Conservation (phyloP, 1,140 invertebrate genomes). For the Eriocheir sinensis region DNA sequence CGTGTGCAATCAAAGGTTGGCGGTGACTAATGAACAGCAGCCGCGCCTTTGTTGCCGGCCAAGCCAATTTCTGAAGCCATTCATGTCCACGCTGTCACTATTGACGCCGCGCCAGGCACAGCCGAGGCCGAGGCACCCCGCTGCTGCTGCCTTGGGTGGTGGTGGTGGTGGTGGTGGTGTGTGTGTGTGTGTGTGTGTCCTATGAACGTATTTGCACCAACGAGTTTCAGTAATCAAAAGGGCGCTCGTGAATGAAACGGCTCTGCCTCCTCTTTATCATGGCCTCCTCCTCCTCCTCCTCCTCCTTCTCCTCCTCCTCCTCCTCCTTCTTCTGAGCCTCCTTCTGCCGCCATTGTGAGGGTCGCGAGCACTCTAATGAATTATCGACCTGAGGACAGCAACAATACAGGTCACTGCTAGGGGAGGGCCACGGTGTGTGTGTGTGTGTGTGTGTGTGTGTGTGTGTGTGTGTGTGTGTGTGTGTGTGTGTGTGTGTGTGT, state of each 20-base stretch:
- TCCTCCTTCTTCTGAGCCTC: background rate
- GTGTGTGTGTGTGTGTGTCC: slow-evolving; percentile 49
- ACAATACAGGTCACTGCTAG: slow-evolving; percentile 12
- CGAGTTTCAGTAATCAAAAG: background rate
- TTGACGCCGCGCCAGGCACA: slow-evolving; percentile 20
- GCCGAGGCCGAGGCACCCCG: slow-evolving; percentile 19
- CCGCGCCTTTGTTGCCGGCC: slow-evolving; percentile 40
- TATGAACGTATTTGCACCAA: background rate
- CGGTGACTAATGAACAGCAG: slow-evolving; percentile 54
- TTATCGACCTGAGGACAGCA: background rate
- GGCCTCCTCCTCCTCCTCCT: background rate
- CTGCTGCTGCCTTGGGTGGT: background rate
- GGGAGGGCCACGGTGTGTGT: background rate
- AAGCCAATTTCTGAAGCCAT: slow-evolving; percentile 55
- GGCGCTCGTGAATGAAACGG: background rate
- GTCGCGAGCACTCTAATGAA: background rate
- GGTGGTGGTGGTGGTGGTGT: slow-evolving; percentile 24
- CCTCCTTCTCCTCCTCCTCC: background rate
- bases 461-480: slow-evolving; percentile 64
- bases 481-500: slow-evolving; percentile 64
- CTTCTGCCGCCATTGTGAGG: background rate
- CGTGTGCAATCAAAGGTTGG: slow-evolving; percentile 24
- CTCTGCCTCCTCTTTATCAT: background rate
- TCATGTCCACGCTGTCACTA: slow-evolving; percentile 49
- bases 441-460: slow-evolving; percentile 20